phyloP scores from a whole-genome alignment of 2,888 invertebrate species.

The Ophion ellenae region DNA sequence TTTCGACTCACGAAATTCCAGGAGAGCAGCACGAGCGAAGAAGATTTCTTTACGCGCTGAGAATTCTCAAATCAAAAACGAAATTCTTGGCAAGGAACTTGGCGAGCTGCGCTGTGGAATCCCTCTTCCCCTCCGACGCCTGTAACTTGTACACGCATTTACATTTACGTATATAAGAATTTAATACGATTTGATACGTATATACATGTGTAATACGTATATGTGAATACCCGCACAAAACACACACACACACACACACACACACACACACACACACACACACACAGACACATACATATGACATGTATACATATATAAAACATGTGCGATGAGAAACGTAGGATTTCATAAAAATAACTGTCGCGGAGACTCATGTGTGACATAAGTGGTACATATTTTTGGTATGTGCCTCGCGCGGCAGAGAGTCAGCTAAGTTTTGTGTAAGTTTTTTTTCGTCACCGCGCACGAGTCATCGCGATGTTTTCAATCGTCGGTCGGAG shows the following conservation, averaged over 20 bases:
- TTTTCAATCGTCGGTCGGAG: slow-evolving; percentile 6
- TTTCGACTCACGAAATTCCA: slow-evolving; percentile 62
- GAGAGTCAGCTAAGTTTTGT: slow-evolving; percentile 36
- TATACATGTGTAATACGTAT: slow-evolving; percentile 33
- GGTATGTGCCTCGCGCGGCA: slow-evolving; percentile 33
- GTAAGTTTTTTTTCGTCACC: slow-evolving; percentile 5
- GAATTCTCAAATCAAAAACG: slow-evolving; percentile 65
- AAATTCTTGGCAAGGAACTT: slow-evolving; percentile 64
- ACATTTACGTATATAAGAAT: slow-evolving; percentile 19
- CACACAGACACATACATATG: not conserved
- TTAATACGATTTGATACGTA: slow-evolving; percentile 2
- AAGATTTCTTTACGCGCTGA: slow-evolving; percentile 58
- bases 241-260: not conserved
- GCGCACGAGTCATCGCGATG: not conserved
- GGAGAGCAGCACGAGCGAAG: slow-evolving; percentile 41
- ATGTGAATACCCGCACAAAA: not conserved
- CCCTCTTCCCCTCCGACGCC: slow-evolving; percentile 1
- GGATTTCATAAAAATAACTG: slow-evolving; percentile 64
- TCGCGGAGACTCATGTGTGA: slow-evolving; percentile 51
- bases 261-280: not conserved
- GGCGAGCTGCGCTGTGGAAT: slow-evolving; percentile 44
- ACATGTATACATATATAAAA: slow-evolving; percentile 39
- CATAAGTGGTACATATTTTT: slow-evolving; percentile 63
- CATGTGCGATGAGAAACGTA: slow-evolving; percentile 52
- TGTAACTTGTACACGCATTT: slow-evolving; percentile 2